A percentile compares a stretch with the other conserved stretches of the same genome.
Evolutionary conservation across 2,888 invertebrate species (phyloP).

Genomic region (Microctonus brassicae): DNA sequence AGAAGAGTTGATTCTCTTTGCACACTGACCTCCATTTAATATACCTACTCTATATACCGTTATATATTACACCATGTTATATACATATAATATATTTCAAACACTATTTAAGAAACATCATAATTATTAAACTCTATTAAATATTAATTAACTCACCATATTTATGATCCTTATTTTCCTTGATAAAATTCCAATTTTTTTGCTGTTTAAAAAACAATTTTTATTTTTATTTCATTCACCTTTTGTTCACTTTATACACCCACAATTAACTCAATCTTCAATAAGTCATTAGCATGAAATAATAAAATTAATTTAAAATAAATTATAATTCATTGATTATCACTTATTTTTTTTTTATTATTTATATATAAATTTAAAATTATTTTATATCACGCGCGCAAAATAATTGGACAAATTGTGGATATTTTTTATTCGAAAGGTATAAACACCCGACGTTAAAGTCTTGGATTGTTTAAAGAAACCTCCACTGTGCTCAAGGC

Average conservation of each 20-base stretch:
- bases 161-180: constrained; percentile 18
- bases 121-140: too few relatives aligned
- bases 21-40: constrained; percentile 67
- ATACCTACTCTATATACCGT: constrained; percentile 44
- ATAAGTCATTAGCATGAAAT: not conserved
- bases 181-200: constrained; percentile 22
- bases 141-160: constrained; percentile 36
- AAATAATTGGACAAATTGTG: not conserved
- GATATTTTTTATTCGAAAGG: not conserved
- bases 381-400: not conserved
- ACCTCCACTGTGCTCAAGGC: constrained; percentile 55
- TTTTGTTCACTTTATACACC: not conserved
- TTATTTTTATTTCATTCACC: constrained; percentile 38
- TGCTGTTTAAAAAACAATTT: constrained; percentile 20
- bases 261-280: not conserved
- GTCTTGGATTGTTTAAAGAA: constrained; percentile 60
- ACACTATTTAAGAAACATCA: not conserved
- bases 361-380: not conserved
- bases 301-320: not conserved
- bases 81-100: constrained; percentile 7
- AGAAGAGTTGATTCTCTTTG: constrained; percentile 57
- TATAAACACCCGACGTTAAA: constrained; percentile 33
- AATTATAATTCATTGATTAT: not conserved
- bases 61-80: constrained; percentile 42
- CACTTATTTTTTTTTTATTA: not conserved